Base-by-base conservation (phyloP, 2,113 vertebrate species). In the Pseudopipra pipra region DNA sequence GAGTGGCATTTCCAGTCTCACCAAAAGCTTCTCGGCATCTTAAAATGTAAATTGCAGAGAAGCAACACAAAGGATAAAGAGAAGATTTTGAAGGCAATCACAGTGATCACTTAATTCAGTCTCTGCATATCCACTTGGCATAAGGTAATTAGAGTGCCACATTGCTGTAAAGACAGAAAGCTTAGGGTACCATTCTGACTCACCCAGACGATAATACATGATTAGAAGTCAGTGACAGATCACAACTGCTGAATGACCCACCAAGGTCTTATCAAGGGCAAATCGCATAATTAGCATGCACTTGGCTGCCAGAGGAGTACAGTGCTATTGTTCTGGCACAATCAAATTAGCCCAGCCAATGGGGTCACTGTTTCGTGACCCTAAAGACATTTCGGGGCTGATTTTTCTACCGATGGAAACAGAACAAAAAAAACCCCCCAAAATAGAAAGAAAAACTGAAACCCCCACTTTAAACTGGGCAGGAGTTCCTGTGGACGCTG, bases 161-260 rank as follows among this genome's bases (percentile, higher is more conserved):
- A 97, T 96, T 97, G 97, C 98, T 98, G 97, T 98, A 98, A 98
- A 98, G 98, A 98, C 98, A 98, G 98, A 98, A 98, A 98, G 97
- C 98, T 98, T 97, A 97, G 97, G 97, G 95, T 98, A 98, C 98
- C 98, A 98, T 98, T 98, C 98, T 98, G 98, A 97, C 98, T 99
- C 98, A 98, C 98, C 98, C 98, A 98, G 98, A 98, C 98, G 98
- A 99, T 98, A 98, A 98, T 99, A 99, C 98, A 99, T 99, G 99
- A 99, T 99, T 99, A 99, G 98, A 99, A 99, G 99, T 99, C 98
- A 99, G 98, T 98, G 98, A 99, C 99, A 99, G 99, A 99, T 99
- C 99, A 99, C 98, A 98, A 99, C 98, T 98, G 98, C 98, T 98
- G 98, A 99, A 98, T 99, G 99, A 99, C 99, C 99, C 97, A 98